Percentiles rank a stretch among this genome's conserved stretches.
Evolutionary conservation across 2,797 vertebrate species (phyloP).

Genomic region (Hemibagrus guttatus): DNA sequence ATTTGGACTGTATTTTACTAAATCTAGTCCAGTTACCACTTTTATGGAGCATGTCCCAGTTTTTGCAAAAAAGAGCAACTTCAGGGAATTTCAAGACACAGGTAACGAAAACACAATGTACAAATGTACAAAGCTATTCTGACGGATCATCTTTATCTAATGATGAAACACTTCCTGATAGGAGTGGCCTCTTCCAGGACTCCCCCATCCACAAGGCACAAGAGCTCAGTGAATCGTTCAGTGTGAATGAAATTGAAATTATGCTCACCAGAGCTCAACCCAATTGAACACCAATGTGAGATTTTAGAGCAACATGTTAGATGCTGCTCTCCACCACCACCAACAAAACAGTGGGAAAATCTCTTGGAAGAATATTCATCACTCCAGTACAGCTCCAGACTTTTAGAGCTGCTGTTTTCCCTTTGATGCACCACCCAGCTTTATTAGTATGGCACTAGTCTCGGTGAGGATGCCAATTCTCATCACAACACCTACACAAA

Average conservation of each 20-base stretch:
- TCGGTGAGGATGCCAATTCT: not conserved
- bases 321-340: not conserved
- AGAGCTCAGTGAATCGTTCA: not conserved
- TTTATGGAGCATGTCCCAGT: not conserved
- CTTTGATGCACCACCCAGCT: not conserved
- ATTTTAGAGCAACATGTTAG: not conserved
- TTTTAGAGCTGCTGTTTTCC: not conserved
- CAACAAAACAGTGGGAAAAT: not conserved
- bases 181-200: not conserved
- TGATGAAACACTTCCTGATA: not conserved
- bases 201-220: not conserved
- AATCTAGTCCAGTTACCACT: not conserved
- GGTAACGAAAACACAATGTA: no score
- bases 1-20: conserved; percentile 1
- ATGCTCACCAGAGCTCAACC: no score
- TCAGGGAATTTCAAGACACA: not conserved
- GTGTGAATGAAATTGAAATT: not conserved
- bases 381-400: not conserved
- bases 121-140: not conserved
- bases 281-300: not conserved
- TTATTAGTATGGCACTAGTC: not conserved
- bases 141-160: not conserved
- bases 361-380: not conserved
- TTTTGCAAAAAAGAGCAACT: not conserved
- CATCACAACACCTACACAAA: not conserved